These are phyloP conservation scores for Philopedon plagiatum DNA, from an alignment of 2,888 invertebrate genomes.

Conservation along the genomic window DNA sequence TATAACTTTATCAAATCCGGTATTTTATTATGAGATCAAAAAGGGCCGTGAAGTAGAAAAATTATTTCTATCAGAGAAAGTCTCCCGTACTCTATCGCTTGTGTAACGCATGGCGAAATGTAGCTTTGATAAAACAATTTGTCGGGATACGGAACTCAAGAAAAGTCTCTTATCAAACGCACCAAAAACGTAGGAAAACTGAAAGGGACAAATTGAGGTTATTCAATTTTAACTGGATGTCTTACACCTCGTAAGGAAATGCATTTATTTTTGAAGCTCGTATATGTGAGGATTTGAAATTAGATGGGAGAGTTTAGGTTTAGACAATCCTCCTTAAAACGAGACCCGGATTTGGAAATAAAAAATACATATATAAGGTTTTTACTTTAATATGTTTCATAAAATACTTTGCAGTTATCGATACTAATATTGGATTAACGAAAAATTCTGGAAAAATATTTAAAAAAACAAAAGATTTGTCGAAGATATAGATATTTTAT, in stretches of 20 bases:
- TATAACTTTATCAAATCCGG: slow-evolving; percentile 19
- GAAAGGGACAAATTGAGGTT: slow-evolving; percentile 39
- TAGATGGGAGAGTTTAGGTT: too few relatives aligned
- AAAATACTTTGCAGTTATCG: too few relatives aligned
- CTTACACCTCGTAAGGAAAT: neutral
- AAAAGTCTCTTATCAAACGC: slow-evolving; percentile 31
- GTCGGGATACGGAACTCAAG: slow-evolving; percentile 43
- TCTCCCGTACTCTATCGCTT: slow-evolving; percentile 21
- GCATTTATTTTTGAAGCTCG: neutral
- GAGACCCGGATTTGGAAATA: too few relatives aligned
- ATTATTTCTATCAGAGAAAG: slow-evolving; percentile 36
- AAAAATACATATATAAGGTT: too few relatives aligned
- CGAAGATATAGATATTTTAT: too few relatives aligned
- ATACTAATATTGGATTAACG: too few relatives aligned
- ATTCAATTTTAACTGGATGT: slow-evolving; percentile 28
- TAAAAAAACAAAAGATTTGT: too few relatives aligned
- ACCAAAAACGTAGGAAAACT: slow-evolving; percentile 7
- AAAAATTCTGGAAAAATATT: too few relatives aligned
- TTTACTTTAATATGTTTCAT: too few relatives aligned
- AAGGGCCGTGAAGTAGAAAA: slow-evolving; percentile 28
- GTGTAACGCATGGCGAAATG: slow-evolving; percentile 44
- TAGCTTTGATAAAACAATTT: slow-evolving; percentile 58
- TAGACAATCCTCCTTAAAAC: too few relatives aligned
- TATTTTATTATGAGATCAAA: slow-evolving; percentile 6
- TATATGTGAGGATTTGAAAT: neutral